Evolutionary conservation across 2,888 invertebrate species (phyloP), one percentile per base, ranked within the genome.

Genomic region (Lymantria monacha): DNA sequence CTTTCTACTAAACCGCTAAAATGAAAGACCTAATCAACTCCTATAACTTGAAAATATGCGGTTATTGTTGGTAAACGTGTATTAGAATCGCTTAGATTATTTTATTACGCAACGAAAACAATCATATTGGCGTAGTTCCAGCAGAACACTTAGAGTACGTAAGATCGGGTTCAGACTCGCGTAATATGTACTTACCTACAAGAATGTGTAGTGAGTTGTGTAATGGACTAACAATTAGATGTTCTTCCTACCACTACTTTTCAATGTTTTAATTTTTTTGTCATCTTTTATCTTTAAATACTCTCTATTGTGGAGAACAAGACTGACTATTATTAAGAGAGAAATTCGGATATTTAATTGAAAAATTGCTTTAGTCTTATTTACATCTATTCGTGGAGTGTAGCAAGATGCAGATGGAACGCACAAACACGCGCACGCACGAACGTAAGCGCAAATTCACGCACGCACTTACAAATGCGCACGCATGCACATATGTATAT

Each of bases 21-120:
- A 22, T 22, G 22, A 22, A 22, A 22, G 22, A 22, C 22, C 22
- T 22, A 22, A 22, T 22, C 22, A 45, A 41, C 41, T 15, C 40
- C 47, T 11, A 44, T 38, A 41, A 45, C 9, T 14, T 45, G 48
- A 22, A 48, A 44, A 31, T 46, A 14, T 36, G 15, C 42, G 43
- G 33, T 40, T 30, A 22, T 7, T 41, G 49, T 37, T 37, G 15
- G 44, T 49, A 44, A 36, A 47, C 44, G 31, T 49, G 44, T 44
- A 49, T 49, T 46, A 42, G 33, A 44, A 49, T 46, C 40, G 22
- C 41, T 46, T 49, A 38, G 30, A 46, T 41, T 41, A 44, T 51
- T 36, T 36, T 40, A n/a, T 50, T 50, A 47, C 47, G 45, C 42
- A 54, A 54, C 14, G 50, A 50, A 50, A 50, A 54, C 47, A 43